A percentile compares a stretch with the other conserved stretches of the same genome.
phyloP scores from a whole-genome alignment of 2,113 vertebrate genomes.

The Catharus bicknelli region DNA sequence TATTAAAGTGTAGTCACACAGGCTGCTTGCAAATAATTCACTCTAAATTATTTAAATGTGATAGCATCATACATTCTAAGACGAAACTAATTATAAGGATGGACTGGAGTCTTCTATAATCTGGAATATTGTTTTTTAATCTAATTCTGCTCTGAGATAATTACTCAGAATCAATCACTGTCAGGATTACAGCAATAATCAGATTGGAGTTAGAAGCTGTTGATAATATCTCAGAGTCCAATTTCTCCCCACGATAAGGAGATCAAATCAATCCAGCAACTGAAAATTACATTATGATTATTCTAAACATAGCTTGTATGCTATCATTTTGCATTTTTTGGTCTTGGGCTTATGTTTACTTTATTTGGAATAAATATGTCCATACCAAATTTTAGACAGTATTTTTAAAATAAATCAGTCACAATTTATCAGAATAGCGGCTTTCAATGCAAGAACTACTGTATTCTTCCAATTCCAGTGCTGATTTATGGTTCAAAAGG shows the following conservation, averaged over 20 bases:
- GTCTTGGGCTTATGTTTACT: constrained; percentile 37
- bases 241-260: constrained; percentile 71
- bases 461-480: background rate
- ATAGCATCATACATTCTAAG: constrained; percentile 66
- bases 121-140: constrained; percentile 80
- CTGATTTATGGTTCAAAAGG: constrained; percentile 43
- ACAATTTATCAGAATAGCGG: background rate
- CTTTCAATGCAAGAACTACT: constrained; percentile 41
- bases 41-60: constrained; percentile 68
- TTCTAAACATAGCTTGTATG: constrained; percentile 61
- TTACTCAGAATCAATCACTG: constrained; percentile 84
- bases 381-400: constrained; percentile 7
- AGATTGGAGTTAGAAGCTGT: constrained; percentile 67
- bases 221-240: constrained; percentile 69
- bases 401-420: constrained; percentile 62
- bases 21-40: constrained; percentile 41
- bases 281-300: constrained; percentile 68
- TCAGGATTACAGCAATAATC: constrained; percentile 81
- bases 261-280: constrained; percentile 73
- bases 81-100: constrained; percentile 66
- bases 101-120: constrained; percentile 64
- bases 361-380: constrained; percentile 32
- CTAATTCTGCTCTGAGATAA: constrained; percentile 78
- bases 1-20: constrained; percentile 25
- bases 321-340: constrained; percentile 47